Evolutionary conservation across 2,797 vertebrate species (phyloP).

Genomic region (Prunella strophiata): DNA sequence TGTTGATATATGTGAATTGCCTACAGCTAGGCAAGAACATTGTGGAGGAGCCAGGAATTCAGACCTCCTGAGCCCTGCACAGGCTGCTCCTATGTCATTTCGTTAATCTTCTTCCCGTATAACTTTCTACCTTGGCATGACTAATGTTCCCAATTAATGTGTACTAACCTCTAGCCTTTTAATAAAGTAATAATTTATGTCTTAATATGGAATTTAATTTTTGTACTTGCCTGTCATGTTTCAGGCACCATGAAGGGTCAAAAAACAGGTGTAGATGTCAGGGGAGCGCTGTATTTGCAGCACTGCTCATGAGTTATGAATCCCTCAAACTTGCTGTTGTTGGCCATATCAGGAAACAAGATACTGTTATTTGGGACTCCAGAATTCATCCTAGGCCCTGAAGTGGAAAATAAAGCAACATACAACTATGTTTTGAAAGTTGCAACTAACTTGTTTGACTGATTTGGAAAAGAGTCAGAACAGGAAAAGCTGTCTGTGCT

Average conservation of each 20-base stretch:
- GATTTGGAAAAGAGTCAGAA: constrained; percentile 5
- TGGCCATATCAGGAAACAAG: background rate
- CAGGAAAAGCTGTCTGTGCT: constrained; percentile 3
- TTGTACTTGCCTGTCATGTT: background rate
- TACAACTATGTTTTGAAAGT: background rate
- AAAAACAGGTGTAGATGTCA: background rate
- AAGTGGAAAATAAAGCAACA: constrained; percentile 40
- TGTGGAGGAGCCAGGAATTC: background rate
- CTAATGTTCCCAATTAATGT: background rate
- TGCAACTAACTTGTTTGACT: constrained; percentile 19
- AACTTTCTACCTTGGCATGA: constrained; percentile 6
- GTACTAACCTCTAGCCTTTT: constrained; percentile 14
- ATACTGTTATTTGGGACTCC: background rate
- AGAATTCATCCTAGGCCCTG: constrained; percentile 18
- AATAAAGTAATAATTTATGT: constrained; percentile 35
- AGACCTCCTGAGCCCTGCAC: background rate
- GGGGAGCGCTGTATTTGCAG: background rate
- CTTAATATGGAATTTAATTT: background rate
- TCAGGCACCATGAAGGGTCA: constrained; percentile 1
- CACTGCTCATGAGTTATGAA: background rate
- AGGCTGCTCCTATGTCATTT: background rate
- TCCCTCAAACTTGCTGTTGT: background rate
- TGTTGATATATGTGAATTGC: background rate
- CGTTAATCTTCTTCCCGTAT: background rate
- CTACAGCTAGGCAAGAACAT: background rate